Evolutionary conservation across 2,113 vertebrate genomes (phyloP).

Genomic region (Xiphias gladius): DNA sequence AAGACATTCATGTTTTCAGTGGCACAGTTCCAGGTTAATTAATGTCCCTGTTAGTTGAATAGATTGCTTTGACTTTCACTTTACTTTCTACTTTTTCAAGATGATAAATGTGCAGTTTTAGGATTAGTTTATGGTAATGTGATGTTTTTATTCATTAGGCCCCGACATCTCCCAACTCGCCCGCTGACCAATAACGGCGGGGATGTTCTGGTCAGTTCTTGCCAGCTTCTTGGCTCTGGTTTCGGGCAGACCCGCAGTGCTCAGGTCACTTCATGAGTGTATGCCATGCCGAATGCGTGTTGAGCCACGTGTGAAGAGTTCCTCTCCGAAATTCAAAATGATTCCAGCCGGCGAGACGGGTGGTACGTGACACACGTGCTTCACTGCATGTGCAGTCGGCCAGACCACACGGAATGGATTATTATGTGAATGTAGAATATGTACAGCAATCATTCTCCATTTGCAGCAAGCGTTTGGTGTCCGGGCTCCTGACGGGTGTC

Average conservation of each 20-base stretch:
- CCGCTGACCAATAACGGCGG: background rate
- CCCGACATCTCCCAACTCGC: background rate
- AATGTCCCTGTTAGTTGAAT: conserved; percentile 47
- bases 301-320: too few relatives aligned
- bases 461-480: too few relatives aligned
- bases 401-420: too few relatives aligned
- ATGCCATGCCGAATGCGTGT: too few relatives aligned
- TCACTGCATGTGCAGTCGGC: too few relatives aligned
- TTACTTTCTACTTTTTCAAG: conserved; percentile 32
- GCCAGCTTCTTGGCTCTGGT: background rate
- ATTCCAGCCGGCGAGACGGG: too few relatives aligned
- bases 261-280: background rate
- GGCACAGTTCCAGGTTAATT: conserved; percentile 59
- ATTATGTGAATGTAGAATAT: too few relatives aligned
- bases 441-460: too few relatives aligned
- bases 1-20: conserved; percentile 45
- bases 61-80: conserved; percentile 47
- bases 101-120: conserved; percentile 58
- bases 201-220: background rate
- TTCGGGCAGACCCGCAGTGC: background rate
- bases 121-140: conserved; percentile 48
- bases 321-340: too few relatives aligned
- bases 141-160: conserved; percentile 38
- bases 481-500: too few relatives aligned
- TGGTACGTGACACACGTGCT: too few relatives aligned